Evolutionary conservation across 92 coral and sea anemone species (phyloP), one percentile per base, ranked within the genome.

Genomic region (Palythoa grandis): DNA sequence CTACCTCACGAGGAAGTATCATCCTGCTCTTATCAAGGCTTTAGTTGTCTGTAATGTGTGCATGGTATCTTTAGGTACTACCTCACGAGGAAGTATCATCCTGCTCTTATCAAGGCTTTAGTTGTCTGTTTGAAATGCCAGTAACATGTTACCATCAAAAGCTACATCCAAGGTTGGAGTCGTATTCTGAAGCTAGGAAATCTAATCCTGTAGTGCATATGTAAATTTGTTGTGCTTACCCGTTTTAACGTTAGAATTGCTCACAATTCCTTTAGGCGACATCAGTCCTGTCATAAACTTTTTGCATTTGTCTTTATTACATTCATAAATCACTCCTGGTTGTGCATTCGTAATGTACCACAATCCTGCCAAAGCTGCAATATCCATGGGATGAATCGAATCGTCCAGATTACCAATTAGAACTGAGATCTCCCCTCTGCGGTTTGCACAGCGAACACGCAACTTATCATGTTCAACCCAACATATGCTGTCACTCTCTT

Each of bases 251-350:
- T 80, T 80, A 20, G 75, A 74, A 43, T 22, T 80, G 85, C 85
- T 67, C 10, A 66, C 75, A 69, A 80, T 80, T 80, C 85, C 85
- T 66, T 63, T 80, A 7, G 74, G 85, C 16, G 60, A 22, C 57
- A 66, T 80, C 15, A 80, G 13, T 43, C 85, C 85, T 43, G 74
- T 23, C 61, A 80, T 4, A 48, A 80, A 80, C 23, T 23, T 80
- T 52, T 66, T 40, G 25, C 85, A 80, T 5, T 48, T 47, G 14
- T 8, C 37, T 23, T 66, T 15, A 1, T 16, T 23, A 20, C 85
- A 80, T 38, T 43, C 47, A 16, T 66, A 52, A 23, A 80, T 23
- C 63, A 80, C 74, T 50, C 85, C 85, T 65, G 56, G 56, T 4
- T 15, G 20, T 43, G 48, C 23, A 68, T 80, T 58, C 14, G 85